phyloP scores from a whole-genome alignment of 2,113 vertebrate species.

The Gambusia affinis region DNA sequence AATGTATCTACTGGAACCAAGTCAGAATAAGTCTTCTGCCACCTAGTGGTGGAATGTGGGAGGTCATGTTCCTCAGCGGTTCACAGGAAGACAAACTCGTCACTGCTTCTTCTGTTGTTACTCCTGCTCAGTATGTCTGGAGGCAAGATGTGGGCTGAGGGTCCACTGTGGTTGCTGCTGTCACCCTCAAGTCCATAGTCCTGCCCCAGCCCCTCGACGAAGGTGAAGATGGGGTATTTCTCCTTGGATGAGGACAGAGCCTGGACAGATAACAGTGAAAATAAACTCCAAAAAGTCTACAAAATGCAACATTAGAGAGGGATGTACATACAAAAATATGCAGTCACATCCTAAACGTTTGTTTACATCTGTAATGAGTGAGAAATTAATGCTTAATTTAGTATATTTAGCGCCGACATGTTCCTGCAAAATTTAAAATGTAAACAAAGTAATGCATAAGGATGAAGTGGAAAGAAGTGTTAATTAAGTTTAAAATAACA shows the following conservation, averaged over 20 bases:
- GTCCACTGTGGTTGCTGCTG: conserved; percentile 69
- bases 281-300: background rate
- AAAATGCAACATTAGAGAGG: background rate
- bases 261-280: conserved; percentile 61
- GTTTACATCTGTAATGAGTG: too few relatives aligned
- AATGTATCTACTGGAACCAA: conserved; percentile 11
- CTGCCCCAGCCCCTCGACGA: conserved; percentile 86
- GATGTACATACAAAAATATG: too few relatives aligned
- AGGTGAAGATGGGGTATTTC: conserved; percentile 90
- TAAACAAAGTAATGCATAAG: background rate
- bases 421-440: background rate
- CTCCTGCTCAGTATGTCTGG: conserved; percentile 59
- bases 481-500: too few relatives aligned
- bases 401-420: too few relatives aligned
- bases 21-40: conserved; percentile 8
- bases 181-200: conserved; percentile 84
- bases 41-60: conserved; percentile 13
- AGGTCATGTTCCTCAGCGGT: conserved; percentile 1
- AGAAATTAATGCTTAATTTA: too few relatives aligned
- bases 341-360: too few relatives aligned
- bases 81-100: conserved; percentile 91
- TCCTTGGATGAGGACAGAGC: conserved; percentile 84
- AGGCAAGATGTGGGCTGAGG: conserved; percentile 69
- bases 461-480: too few relatives aligned
- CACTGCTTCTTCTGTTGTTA: conserved; percentile 78